Evolutionary conservation across 2,888 invertebrate species (phyloP), one percentile per base, ranked within the genome.

Genomic region (Hirtodrosophila trivittata): DNA sequence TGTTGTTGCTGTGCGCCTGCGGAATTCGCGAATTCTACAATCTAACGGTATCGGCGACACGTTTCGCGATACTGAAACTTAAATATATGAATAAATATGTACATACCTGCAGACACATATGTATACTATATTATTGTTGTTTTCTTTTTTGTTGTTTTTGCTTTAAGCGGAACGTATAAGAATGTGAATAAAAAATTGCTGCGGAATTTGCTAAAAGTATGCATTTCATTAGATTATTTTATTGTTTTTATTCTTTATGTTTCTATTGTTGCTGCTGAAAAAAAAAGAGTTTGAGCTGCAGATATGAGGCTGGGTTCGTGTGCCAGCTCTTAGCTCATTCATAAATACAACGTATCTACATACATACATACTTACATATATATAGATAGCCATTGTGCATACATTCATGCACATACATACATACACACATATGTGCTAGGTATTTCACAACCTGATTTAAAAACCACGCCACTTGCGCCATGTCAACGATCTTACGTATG

Each of bases 371-470:
- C 9, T 12, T 9, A n/a, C 25, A 33, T 12, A 45, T 12, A 45
- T n/a, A 9, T 10, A 45, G n/a, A n/a, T n/a, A n/a, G n/a, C n/a
- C n/a, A 4, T 32, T 10, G 3, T 32, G 10, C 38, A 39, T 8
- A 3, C 8, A 12, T 16, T 35, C 8, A 43, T 10, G 37, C 10
- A 42, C 13, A 28, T 8, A 33, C 6, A 26, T 26, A 30, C 12
- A 33, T 33, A 45, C 32, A 46, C 37, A 46, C 45, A 52, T 32
- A 41, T 43, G 56, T 69, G 56, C 51, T 69, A 57, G 49, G 62
- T 63, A 80, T 81, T 86, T 86, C 81, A 81, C 85, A 82, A 86
- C 85, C 82, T 86, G 85, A 81, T 75, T 80, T 56, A 67, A 66
- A 60, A 56, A 41, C 50, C 69, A 60, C 77, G 67, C 77, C 72